Evolutionary conservation across 1,140 invertebrate species (phyloP).

Genomic region (Thaumetopoea pityocampa): DNA sequence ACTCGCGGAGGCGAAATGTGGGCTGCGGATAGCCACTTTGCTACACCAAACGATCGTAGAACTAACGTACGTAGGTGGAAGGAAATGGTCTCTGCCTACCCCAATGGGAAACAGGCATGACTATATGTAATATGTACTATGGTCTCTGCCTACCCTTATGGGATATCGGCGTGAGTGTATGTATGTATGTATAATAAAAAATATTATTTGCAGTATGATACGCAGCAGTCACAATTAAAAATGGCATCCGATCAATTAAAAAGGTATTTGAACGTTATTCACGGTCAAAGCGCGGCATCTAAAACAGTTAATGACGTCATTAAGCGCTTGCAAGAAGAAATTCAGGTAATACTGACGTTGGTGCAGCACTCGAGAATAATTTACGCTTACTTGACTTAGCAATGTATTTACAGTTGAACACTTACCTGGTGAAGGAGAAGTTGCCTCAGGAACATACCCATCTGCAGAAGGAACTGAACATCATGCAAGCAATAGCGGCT

Average conservation of each 20-base stretch:
- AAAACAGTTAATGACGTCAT: conserved; percentile 76
- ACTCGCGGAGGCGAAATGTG: no score
- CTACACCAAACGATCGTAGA: no score
- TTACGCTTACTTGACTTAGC: no score
- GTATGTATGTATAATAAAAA: background rate
- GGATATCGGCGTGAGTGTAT: background rate
- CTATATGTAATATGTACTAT: no score
- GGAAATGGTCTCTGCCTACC: no score
- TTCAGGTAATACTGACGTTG: no score
- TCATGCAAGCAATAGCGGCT: conserved; percentile 81
- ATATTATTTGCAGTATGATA: conserved; percentile 50
- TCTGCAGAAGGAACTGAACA: conserved; percentile 80
- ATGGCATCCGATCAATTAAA: conserved; percentile 64
- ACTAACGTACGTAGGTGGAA: no score
- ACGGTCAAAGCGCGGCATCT: conserved; percentile 71
- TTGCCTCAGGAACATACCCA: conserved; percentile 83
- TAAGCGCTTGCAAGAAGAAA: conserved; percentile 86
- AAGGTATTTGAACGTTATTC: conserved; percentile 65
- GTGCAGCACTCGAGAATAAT: no score
- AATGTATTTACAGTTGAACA: conserved; percentile 78
- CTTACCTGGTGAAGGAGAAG: conserved; percentile 87
- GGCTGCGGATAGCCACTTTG: no score
- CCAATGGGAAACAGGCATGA: no score
- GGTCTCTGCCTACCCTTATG: no score
- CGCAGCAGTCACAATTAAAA: conserved; percentile 67